Evolutionary conservation across 1,140 invertebrate genomes (phyloP), one percentile per base, ranked within the genome.

Genomic region (Lordiphosa mommai): DNA sequence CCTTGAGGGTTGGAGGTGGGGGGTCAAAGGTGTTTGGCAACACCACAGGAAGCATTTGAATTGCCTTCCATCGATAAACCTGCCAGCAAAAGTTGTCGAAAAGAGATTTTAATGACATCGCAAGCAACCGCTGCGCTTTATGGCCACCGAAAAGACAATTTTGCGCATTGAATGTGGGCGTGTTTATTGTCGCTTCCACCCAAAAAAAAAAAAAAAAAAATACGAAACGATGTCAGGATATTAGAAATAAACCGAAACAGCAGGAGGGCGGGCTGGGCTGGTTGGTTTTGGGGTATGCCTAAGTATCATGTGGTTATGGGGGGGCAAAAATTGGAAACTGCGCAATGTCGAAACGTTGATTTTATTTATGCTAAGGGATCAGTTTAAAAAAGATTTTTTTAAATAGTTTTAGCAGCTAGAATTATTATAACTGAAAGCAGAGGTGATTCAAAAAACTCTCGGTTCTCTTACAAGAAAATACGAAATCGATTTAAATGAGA

Each of bases 41-140:
- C 72, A 41, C 70, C 63, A 20, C 70, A 68, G 70, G 68, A 79
- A 49, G 51, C 56, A 30, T 40, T 47, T 17, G 64, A 82, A 67
- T 80, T 73, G 69, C 74, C 56, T 58, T 63, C 56, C 47, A 49
- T 56, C 60, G 49, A 73, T 80, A 79, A 65, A 61, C 40, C 56
- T 46, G 52, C 56, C 65, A 56, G 34, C 34, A 55, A 51, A 51
- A 51, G 17, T 72, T 60, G 56, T 56, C 67, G 53, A 59, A 69
- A 79, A 80, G 74, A 80, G 74, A 80, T 80, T 82, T 80, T 80
- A 80, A 80, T 82, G 74, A 82, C 72, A 82, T 58, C 52, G 57
- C 55, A 27, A 37, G 16, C 51, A 67, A 61, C 56, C 64, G 59
- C 74, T 80, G 74, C 76, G 74, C 70, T 82, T 79, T 82, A 79